Base-by-base conservation (phyloP, 2,888 invertebrate species). In the Camponotus fellah region DNA sequence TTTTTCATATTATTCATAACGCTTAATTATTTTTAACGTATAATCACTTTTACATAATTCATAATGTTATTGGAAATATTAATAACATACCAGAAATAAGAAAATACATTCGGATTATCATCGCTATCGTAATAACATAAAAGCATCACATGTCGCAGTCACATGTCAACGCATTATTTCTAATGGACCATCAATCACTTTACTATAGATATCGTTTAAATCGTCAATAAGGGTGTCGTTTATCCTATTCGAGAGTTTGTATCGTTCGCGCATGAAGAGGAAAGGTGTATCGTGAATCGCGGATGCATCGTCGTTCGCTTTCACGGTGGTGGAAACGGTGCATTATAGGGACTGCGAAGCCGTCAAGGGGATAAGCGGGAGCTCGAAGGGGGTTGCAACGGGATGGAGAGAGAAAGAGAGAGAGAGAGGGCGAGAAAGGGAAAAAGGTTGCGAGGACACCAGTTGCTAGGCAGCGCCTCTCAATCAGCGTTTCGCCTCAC, bases 391-490 rank as follows among this genome's bases (percentile, higher is more conserved):
- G 66, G 74, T 68, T 83, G 83, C 69, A 65, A 34, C 64, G 74
- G 84, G 74, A 79, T 5, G 46, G 46, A 75, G 43, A 34, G 72
- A 32, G 84, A 69, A 82, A 82, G 82, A 80, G 37, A 62, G 76
- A 40, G 53, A 34, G 74, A 75, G 43, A n/a, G 60, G 72, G 64
- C 21, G 43, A 17, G 77, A 88, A 85, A 85, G 86, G 87, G 90
- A 84, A 87, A 87, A 90, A 89, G 89, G 88, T 88, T 89, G 87
- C 89, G 90, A 92, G 93, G 92, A 94, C 94, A 94, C 94, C 93
- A 94, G 94, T 94, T 94, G 94, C 94, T 94, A 94, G 92, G 94
- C 93, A 94, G 94, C 93, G 91, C 92, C 91, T 93, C 92, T 92
- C 93, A 92, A 93, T 92, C 91, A 88, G 88, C 88, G 89, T 91